These are phyloP conservation scores for Eurytoma californica DNA, from an alignment of 2,888 invertebrate genomes.

Conservation along the genomic window DNA sequence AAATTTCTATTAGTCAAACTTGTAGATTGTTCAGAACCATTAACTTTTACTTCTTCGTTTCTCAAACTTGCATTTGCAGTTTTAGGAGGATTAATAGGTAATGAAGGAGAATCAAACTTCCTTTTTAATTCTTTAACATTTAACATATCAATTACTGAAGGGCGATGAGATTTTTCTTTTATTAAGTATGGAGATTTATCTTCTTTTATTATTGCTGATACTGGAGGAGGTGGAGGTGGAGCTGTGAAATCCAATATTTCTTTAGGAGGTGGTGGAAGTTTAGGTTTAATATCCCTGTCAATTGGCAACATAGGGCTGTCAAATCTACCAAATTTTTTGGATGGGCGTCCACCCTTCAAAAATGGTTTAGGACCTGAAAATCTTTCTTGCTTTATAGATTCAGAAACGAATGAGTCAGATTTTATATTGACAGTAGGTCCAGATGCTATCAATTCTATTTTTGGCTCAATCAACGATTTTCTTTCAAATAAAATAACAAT, in stretches of 20 bases:
- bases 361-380: slow-evolving; percentile 2
- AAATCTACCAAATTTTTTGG: slow-evolving; percentile 23
- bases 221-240: too few relatives aligned
- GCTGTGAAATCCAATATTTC: background rate
- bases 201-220: too few relatives aligned
- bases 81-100: too few relatives aligned
- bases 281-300: slow-evolving; percentile 7
- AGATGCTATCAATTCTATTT: slow-evolving; percentile 26
- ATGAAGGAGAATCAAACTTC: too few relatives aligned
- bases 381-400: background rate
- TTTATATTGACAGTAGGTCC: slow-evolving; percentile 46
- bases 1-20: too few relatives aligned
- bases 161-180: too few relatives aligned
- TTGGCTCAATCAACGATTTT: slow-evolving; percentile 41
- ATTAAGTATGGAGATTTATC: too few relatives aligned
- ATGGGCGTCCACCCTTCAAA: background rate
- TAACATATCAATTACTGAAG: too few relatives aligned
- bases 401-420: background rate
- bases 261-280: background rate
- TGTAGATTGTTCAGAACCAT: too few relatives aligned
- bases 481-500: slow-evolving; percentile 55
- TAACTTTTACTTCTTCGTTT: too few relatives aligned
- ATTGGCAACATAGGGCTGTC: slow-evolving; percentile 29
- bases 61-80: too few relatives aligned
- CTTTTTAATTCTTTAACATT: too few relatives aligned